Evolutionary conservation across 2,797 vertebrate genomes (phyloP).

Genomic region (Harpagifer antarcticus): DNA sequence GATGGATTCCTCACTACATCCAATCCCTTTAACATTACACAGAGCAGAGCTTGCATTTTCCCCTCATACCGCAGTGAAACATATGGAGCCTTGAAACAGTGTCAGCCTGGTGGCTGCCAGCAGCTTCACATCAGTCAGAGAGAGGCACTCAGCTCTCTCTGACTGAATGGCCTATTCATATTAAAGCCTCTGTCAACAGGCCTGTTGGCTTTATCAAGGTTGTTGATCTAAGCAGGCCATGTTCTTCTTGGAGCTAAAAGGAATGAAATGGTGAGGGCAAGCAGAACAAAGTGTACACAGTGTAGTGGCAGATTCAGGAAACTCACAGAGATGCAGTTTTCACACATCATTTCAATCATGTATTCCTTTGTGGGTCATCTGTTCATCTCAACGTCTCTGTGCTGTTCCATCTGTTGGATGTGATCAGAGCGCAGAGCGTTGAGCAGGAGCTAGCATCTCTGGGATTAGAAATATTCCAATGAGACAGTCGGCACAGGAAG

Average conservation of each 20-base stretch:
- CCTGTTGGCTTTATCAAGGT: constrained; percentile 41
- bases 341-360: constrained; percentile 12
- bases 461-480: constrained; percentile 63
- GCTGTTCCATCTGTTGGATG: constrained; percentile 27
- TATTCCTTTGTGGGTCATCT: constrained; percentile 42
- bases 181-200: constrained; percentile 52
- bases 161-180: constrained; percentile 55
- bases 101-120: constrained; percentile 9
- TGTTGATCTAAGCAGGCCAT: constrained; percentile 47
- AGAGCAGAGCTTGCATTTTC: background rate
- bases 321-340: background rate
- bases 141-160: constrained; percentile 15
- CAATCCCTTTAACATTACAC: too few relatives aligned
- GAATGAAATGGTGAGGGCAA: constrained; percentile 18
- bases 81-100: background rate
- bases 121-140: constrained; percentile 29
- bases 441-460: constrained; percentile 49
- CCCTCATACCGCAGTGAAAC: background rate
- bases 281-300: background rate
- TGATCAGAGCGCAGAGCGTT: constrained; percentile 27
- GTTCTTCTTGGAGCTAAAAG: constrained; percentile 37
- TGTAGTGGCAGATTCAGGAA: constrained; percentile 1
- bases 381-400: constrained; percentile 3
- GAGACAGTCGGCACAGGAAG: constrained; percentile 18
- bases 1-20: too few relatives aligned